Percentiles rank a stretch among this genome's conserved stretches.
Conservation (phyloP, 2,888 invertebrate species). For the Dysmachus trigonus region DNA sequence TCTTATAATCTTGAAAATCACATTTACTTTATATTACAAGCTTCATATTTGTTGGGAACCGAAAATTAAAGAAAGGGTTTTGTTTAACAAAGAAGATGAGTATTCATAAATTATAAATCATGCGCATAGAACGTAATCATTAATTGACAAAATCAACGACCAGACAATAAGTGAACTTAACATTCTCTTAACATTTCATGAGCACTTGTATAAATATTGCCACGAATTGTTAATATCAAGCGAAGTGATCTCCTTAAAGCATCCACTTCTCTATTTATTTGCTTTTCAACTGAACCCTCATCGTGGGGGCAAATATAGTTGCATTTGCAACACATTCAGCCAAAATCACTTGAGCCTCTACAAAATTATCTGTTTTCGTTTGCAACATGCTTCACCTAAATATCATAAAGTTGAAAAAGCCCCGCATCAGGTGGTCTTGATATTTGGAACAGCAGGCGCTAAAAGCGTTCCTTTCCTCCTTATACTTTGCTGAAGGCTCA, state of each 20-base stretch:
- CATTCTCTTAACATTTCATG: neutral
- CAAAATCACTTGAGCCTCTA: neutral
- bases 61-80: no score
- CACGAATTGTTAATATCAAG: neutral
- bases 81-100: no score
- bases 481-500: constrained; percentile 5
- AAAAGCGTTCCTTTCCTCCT: neutral
- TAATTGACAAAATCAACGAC: neutral
- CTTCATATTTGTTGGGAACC: no score
- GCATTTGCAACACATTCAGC: neutral
- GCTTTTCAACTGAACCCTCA: neutral
- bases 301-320: neutral
- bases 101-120: no score
- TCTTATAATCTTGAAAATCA: no score
- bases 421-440: constrained; percentile 17
- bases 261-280: neutral
- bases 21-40: no score
- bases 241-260: neutral
- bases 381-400: neutral
- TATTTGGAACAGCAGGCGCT: constrained; percentile 1
- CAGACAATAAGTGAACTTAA: neutral
- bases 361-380: neutral
- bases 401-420: neutral
- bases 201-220: neutral
- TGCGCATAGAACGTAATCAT: neutral